Base-by-base conservation (phyloP, 2,797 vertebrate species). In the Micropoecilia bifurca region DNA sequence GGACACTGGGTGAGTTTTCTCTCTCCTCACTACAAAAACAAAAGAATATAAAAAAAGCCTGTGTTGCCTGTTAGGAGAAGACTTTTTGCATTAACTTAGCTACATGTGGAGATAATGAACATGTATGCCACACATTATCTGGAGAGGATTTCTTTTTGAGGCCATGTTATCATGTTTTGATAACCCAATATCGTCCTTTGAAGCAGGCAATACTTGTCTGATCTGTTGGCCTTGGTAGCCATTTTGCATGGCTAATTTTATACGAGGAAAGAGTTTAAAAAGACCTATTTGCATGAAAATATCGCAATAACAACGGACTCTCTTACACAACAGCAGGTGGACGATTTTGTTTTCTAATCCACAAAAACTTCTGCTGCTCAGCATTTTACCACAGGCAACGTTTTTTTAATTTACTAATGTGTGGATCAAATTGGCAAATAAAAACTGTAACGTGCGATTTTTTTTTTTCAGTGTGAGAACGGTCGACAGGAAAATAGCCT, bases 231-330 rank as follows among this genome's bases (percentile, higher is more conserved):
- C 86, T 85, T 84, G 59, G 75, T 57, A 85, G 75, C 75, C 82
- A 18, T 71, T 76, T 68, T 77, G 7, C 61, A 43, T 74, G 77
- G 77, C 78, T 82, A 16, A 71, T 81, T 92, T 90, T 88, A 66
- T 86, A 80, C 69, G 16, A 74, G 61, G 75, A 12, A 79, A 79
- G 71, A 79, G 72, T 79, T 41, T 20, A 16, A n/a, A 79, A 76
- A 79, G 4, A 76, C 74, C 46, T 76, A 20, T 81, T 91, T 86
- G 20, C 75, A 77, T 87, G 28, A 47, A 78, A 75, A 33, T 45
- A 80, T 83, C 85, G 84, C 88, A 91, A 78, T 92, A 89, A 85
- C 77, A 48, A 79, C 79, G 73, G 73, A 57, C 77, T 82, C 25
- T 77, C 48, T 80, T 76, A 75, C 59, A 66, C 36, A 4, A 43